phyloP scores from a whole-genome alignment of 2,797 vertebrate species.

The Cossypha heuglini region DNA sequence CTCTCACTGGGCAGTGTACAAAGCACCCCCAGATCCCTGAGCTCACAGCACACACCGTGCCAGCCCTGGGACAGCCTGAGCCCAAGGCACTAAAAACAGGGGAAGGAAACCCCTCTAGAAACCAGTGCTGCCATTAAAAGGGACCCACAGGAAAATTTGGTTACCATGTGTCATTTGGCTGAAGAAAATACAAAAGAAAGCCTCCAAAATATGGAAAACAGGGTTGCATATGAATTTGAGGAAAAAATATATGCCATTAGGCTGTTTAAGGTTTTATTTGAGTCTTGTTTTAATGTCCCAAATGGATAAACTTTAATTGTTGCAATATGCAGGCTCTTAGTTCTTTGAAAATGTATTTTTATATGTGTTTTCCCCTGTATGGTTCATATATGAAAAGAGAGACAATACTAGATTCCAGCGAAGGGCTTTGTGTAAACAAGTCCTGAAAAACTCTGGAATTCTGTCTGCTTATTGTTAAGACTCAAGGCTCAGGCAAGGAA shows the following conservation, averaged over 20 bases:
- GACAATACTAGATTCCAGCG: neutral
- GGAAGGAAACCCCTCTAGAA: neutral
- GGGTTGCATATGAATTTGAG: neutral
- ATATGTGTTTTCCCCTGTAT: fast-evolving
- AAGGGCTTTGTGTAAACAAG: constrained; percentile 30
- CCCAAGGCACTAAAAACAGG: fast-evolving
- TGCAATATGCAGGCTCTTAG: neutral
- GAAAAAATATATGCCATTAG: neutral
- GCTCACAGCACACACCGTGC: neutral
- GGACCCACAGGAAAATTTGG: neutral
- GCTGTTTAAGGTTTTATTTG: neutral
- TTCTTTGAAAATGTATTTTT: neutral
- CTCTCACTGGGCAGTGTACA: fast-evolving
- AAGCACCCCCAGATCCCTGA: neutral
- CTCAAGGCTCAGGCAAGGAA: constrained; percentile 15
- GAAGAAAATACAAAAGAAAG: neutral
- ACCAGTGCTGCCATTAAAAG: neutral
- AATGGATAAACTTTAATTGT: neutral
- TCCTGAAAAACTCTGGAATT: constrained; percentile 26
- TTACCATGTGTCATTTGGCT: neutral
- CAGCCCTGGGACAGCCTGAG: neutral
- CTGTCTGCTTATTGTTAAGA: constrained; percentile 52
- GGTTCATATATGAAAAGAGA: neutral
- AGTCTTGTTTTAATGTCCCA: neutral
- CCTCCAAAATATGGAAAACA: neutral